Conservation (phyloP, 2,113 vertebrate genomes). For the Lanius collurio region DNA sequence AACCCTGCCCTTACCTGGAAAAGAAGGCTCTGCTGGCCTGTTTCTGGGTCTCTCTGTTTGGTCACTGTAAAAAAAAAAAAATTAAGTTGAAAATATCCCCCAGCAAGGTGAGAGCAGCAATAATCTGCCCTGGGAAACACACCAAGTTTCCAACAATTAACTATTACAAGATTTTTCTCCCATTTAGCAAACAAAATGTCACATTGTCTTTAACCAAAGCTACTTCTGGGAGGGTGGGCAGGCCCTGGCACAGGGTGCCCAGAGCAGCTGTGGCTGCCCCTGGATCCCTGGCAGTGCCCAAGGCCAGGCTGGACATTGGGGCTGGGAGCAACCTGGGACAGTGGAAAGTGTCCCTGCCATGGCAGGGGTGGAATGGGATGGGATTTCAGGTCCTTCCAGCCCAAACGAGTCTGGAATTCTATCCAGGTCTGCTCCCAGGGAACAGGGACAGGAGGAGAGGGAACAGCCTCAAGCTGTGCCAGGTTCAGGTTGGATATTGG, state of each 20-base stretch:
- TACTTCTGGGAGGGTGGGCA: neutral
- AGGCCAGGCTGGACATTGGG: neutral
- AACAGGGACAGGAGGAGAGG: neutral
- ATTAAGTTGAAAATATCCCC: neutral
- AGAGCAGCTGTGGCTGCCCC: neutral
- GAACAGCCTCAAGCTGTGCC: rapidly evolving
- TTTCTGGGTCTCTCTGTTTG: constrained; percentile 94
- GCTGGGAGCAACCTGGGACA: neutral
- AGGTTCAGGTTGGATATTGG: neutral
- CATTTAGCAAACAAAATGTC: neutral
- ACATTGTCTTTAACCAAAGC: neutral
- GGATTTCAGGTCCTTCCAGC: rapidly evolving
- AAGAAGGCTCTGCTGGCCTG: constrained; percentile 92
- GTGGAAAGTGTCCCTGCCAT: neutral
- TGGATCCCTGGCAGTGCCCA: neutral
- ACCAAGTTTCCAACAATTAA: neutral
- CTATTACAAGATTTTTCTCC: neutral
- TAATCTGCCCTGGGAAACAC: neutral
- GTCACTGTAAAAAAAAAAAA: constrained; percentile 79
- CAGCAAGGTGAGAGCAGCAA: neutral
- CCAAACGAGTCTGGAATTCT: neutral
- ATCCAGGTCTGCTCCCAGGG: neutral
- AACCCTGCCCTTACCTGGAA: constrained; percentile 85
- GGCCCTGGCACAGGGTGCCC: neutral
- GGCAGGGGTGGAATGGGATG: neutral